A percentile compares a stretch with the other conserved stretches of the same genome.
These are phyloP conservation scores for Sakesphorus luctuosus DNA, from an alignment of 2,113 vertebrate genomes.

Conservation along the genomic window DNA sequence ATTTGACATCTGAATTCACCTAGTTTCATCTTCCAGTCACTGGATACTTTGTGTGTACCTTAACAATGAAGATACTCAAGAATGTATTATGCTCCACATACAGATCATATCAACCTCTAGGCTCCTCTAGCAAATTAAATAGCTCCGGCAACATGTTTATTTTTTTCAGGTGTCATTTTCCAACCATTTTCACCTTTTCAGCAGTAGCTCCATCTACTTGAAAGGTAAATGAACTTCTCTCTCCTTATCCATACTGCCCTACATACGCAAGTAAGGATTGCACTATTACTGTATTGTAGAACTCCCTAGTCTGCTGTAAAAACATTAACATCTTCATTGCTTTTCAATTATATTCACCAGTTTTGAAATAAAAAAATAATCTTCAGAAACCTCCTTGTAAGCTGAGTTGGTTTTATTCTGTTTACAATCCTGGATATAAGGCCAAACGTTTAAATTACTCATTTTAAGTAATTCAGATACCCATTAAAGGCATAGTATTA, in stretches of 20 bases:
- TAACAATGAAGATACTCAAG: not conserved
- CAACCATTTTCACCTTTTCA: not conserved
- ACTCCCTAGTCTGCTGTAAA: not conserved
- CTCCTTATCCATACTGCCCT: not conserved
- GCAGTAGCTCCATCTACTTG: not conserved
- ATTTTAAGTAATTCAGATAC: not conserved
- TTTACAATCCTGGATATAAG: not conserved
- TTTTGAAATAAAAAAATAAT: not conserved
- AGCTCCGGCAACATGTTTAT: not conserved
- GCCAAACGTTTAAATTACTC: not conserved
- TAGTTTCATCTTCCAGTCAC: not conserved
- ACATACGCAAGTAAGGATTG: not conserved
- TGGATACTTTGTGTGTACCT: not conserved
- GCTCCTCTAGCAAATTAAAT: not conserved
- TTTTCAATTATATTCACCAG: not conserved
- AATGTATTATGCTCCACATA: not conserved
- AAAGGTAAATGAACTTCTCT: not conserved
- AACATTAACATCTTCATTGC: not conserved
- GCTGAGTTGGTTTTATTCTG: not conserved
- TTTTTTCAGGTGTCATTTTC: not conserved
- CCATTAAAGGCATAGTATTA: not conserved
- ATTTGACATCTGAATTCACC: not conserved
- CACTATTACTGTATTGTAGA: not conserved
- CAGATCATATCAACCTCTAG: not conserved
- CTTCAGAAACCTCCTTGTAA: not conserved